Conservation (phyloP, 2,113 vertebrate genomes). For the Numenius arquata region DNA sequence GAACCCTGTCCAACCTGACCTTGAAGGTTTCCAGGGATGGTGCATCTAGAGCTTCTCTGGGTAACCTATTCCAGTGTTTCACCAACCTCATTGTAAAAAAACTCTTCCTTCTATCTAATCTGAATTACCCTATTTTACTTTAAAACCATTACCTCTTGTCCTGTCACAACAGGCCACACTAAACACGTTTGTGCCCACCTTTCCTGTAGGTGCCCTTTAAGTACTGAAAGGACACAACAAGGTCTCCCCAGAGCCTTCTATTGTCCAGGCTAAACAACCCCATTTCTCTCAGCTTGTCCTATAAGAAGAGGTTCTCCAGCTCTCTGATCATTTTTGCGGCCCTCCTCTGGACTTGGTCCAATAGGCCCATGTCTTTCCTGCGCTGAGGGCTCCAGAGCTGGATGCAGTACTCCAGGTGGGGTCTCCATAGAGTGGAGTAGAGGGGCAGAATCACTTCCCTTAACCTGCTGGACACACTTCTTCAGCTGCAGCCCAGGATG, state of each 20-base stretch:
- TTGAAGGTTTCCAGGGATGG: background rate
- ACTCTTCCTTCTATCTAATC: background rate
- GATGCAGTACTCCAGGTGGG: background rate
- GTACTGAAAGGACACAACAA: too few species aligned
- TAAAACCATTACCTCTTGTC: background rate
- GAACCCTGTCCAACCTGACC: background rate
- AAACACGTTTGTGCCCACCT: background rate
- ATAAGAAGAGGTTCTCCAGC: too few species aligned
- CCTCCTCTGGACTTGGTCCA: too few species aligned
- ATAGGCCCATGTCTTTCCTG: background rate
- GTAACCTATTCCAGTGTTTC: background rate
- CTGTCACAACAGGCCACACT: background rate
- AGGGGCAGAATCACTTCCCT: background rate
- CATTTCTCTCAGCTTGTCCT: too few species aligned
- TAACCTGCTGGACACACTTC: background rate
- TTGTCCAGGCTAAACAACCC: too few species aligned
- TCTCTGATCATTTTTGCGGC: too few species aligned
- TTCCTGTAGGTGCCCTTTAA: background rate
- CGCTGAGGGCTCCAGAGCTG: background rate
- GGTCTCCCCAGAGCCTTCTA: too few species aligned
- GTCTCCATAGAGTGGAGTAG: too few species aligned
- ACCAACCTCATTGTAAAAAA: background rate
- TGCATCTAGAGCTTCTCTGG: background rate
- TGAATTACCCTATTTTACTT: background rate
- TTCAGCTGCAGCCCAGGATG: background rate